Evolutionary conservation across 2,888 invertebrate genomes (phyloP).

Genomic region (Drosophila pseudotalamancana): DNA sequence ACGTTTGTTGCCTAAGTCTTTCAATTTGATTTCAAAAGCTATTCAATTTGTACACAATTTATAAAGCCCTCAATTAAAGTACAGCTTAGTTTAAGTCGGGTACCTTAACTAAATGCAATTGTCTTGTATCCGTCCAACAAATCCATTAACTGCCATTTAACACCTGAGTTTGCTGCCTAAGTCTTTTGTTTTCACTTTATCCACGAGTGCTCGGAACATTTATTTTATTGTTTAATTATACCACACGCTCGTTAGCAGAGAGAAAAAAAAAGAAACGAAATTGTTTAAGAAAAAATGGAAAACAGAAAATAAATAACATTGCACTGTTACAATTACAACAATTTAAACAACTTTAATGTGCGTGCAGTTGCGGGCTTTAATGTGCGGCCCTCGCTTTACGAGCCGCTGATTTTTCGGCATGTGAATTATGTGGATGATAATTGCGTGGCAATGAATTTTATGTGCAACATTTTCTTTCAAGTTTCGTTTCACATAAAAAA

Average conservation of each 20-base stretch:
- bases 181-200: conserved; percentile 72
- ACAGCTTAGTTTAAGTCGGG: not conserved
- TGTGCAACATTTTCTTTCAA: conserved; percentile 56
- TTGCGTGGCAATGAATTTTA: conserved; percentile 74
- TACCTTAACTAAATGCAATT: conserved; percentile 4
- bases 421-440: conserved; percentile 65
- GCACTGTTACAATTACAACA: conserved; percentile 63
- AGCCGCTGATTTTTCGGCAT: conserved; percentile 59
- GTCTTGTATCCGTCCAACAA: not conserved
- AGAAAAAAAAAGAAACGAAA: conserved; percentile 4
- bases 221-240: conserved; percentile 65
- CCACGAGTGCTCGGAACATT: conserved; percentile 20
- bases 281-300: conserved; percentile 18
- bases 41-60: not conserved
- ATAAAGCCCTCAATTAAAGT: not conserved
- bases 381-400: conserved; percentile 34
- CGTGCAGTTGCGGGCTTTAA: conserved; percentile 56
- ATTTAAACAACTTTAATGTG: conserved; percentile 71
- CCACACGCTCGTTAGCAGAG: conserved; percentile 61
- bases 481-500: conserved; percentile 24
- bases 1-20: conserved; percentile 52
- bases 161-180: conserved; percentile 54
- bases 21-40: conserved; percentile 9
- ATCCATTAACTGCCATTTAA: conserved; percentile 42
- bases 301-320: conserved; percentile 62